Conservation (phyloP, 2,113 vertebrate genomes). For the Nymphicus hollandicus region DNA sequence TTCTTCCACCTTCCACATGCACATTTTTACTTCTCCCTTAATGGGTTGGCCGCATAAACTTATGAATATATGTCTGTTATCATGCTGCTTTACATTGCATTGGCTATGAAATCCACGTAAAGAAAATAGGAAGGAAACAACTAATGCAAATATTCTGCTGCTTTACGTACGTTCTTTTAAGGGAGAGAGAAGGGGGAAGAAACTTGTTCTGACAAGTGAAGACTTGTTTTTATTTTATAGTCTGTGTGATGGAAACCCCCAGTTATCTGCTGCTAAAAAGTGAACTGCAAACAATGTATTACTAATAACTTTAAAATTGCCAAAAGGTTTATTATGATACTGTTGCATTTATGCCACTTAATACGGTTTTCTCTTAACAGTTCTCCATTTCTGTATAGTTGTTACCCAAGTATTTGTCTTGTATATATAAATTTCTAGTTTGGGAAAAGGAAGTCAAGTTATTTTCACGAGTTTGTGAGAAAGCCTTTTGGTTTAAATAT, state of each 20-base stretch:
- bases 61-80: not conserved
- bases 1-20: not conserved
- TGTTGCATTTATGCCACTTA: not conserved
- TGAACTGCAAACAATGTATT: not conserved
- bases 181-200: not conserved
- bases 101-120: not conserved
- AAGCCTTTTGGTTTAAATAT: not conserved
- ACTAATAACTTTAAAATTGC: not conserved
- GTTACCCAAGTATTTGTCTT: not conserved
- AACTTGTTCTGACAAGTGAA: not conserved
- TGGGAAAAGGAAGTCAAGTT: not conserved
- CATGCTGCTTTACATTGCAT: not conserved
- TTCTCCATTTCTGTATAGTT: not conserved
- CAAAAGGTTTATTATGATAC: not conserved
- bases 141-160: not conserved
- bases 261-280: not conserved
- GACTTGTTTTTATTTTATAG: not conserved
- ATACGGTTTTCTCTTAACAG: not conserved
- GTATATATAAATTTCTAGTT: not conserved
- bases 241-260: not conserved
- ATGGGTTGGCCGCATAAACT: not conserved
- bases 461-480: not conserved
- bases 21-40: not conserved
- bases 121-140: not conserved
- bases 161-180: not conserved